These are phyloP conservation scores for Pegoplata infirma DNA, from an alignment of 2,888 invertebrate species.

Conservation along the genomic window DNA sequence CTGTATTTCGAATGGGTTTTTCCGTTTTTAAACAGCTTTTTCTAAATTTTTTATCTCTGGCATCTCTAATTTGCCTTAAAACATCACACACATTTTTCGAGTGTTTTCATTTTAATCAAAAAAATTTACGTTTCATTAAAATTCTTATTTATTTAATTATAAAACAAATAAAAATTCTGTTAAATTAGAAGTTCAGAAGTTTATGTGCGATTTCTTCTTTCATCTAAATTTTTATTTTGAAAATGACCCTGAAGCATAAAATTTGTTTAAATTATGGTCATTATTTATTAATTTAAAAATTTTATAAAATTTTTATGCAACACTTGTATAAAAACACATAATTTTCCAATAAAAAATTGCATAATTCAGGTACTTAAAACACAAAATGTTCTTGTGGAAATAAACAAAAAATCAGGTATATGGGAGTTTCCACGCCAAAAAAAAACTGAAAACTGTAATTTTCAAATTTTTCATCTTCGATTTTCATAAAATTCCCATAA, in stretches of 20 bases:
- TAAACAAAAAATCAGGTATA: too few relatives aligned
- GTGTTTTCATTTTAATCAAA: background rate
- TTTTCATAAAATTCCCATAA: too few relatives aligned
- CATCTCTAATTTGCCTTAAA: background rate
- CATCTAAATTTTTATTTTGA: background rate
- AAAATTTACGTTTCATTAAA: conserved; percentile 2
- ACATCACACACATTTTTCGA: background rate
- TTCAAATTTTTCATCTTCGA: too few relatives aligned
- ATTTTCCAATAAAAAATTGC: too few relatives aligned
- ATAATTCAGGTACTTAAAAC: too few relatives aligned
- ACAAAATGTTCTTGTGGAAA: too few relatives aligned
- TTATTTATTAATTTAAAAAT: conserved; percentile 6
- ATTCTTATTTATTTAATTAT: conserved; percentile 18
- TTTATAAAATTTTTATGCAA: conserved; percentile 29
- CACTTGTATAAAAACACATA: too few relatives aligned
- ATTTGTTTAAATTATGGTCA: conserved; percentile 7
- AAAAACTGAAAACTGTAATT: too few relatives aligned
- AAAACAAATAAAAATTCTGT: conserved; percentile 1
- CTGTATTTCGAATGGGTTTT: too few relatives aligned
- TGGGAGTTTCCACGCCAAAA: too few relatives aligned
- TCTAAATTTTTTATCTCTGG: too few relatives aligned
- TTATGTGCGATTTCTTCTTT: background rate
- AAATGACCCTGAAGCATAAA: conserved; percentile 17
- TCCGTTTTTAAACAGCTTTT: too few relatives aligned
- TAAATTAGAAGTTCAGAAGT: background rate